Base-by-base conservation (phyloP, 2,797 vertebrate species). In the Enteromius afrohamiltoni region DNA sequence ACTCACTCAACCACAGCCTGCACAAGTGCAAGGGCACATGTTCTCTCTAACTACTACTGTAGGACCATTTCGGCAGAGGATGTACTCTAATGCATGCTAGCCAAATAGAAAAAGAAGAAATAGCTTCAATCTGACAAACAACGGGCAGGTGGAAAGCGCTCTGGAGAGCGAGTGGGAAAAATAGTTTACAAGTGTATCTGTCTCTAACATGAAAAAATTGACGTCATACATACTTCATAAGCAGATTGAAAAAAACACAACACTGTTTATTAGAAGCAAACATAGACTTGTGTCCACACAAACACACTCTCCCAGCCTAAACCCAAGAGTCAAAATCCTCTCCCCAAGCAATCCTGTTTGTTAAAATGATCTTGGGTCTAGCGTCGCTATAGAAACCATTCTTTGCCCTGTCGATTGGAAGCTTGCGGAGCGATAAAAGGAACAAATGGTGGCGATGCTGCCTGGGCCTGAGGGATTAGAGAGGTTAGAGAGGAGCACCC, bases 311-410 rank as follows among this genome's bases (percentile, higher is more conserved):
- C 6, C 77, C 73, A 83, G 83, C 76, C 77, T 64, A 77, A 71
- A 40, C 51, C 74, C 42, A 83, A 85, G 60, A 49, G 82, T 67
- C 17, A 31, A 76, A 73, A 83, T 79, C 80, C 67, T 78, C 49
- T 14, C 79, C 64, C 45, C 67, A 74, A 26, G 69, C 83, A 85
- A 86, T 83, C 79, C 67, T 84, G 64, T 86, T 87, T 88, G 85
- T 55, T 42, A 79, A 42, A 90, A 85, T 89, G 87, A 87, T 86
- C 88, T 85, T 77, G 77, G 64, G 85, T 82, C 82, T 88, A 78
- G 88, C 62, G 92, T 95, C 87, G 87, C 92, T 90, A 94, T 93
- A 92, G 93, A 92, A 94, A 95, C 93, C 90, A 92, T 90, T 92
- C 89, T 84, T 86, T 91, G 88, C 87, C 89, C 78, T 89, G 89